A percentile compares a stretch with the other conserved stretches of the same genome.
Conservation (phyloP, 2,888 invertebrate genomes). For the Pachydiplax longipennis region DNA sequence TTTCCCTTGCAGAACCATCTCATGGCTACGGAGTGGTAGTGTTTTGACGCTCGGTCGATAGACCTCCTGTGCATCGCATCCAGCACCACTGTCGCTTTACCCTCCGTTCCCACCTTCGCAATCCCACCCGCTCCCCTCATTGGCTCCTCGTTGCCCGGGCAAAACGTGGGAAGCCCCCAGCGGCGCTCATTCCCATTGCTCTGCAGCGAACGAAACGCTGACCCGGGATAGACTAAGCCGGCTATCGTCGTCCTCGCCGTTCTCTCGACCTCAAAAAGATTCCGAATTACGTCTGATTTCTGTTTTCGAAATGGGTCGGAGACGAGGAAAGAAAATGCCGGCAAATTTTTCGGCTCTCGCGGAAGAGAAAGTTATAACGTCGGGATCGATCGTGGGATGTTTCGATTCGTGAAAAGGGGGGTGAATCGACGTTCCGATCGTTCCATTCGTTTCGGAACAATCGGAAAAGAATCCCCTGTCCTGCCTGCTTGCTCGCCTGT, state of each 20-base stretch:
- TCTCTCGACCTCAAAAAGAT: too few species aligned
- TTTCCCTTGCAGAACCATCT: constrained; percentile 20
- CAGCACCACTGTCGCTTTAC: not conserved
- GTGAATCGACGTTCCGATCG: too few species aligned
- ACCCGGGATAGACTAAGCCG: constrained; percentile 6
- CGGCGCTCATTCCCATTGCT: constrained; percentile 26
- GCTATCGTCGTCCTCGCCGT: not conserved
- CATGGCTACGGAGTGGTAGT: constrained; percentile 8
- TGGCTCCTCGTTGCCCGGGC: constrained; percentile 34
- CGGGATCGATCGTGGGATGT: too few species aligned
- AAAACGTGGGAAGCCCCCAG: constrained; percentile 24
- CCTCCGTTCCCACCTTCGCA: not conserved
- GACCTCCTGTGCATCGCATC: not conserved
- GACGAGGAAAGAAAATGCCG: too few species aligned
- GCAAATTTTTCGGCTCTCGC: too few species aligned
- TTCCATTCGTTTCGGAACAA: too few species aligned
- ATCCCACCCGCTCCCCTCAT: not conserved
- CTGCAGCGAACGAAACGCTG: constrained; percentile 27
- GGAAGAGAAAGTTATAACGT: too few species aligned
- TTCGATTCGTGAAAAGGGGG: too few species aligned
- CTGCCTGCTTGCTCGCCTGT: too few species aligned
- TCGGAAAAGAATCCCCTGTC: too few species aligned
- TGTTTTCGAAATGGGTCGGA: too few species aligned
- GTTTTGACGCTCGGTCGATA: constrained; percentile 39
- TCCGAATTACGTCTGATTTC: too few species aligned